phyloP scores from a whole-genome alignment of 2,888 invertebrate genomes.

The Nephrotoma flavescens region DNA sequence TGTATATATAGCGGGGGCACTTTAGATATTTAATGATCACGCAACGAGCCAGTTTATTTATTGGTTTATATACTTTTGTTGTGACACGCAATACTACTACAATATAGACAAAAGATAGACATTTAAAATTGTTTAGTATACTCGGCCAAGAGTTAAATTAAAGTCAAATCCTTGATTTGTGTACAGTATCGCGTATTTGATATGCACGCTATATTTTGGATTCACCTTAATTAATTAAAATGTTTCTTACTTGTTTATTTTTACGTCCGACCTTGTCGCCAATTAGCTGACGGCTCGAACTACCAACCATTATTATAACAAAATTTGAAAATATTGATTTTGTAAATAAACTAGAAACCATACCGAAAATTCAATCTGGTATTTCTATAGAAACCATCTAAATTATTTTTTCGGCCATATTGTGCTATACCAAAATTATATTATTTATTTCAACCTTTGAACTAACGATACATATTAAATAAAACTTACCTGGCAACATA shows the following conservation, averaged over 20 bases:
- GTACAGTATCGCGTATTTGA: not conserved
- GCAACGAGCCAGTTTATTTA: not conserved
- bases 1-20: not conserved
- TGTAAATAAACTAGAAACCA: not conserved
- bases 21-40: not conserved
- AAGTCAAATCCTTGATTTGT: not conserved
- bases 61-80: not conserved
- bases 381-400: not conserved
- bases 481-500: not conserved
- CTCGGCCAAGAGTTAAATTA: not conserved
- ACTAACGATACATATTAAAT: not conserved
- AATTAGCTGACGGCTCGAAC: not conserved
- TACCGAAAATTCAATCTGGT: not conserved
- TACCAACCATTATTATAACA: not conserved
- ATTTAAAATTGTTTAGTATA: not conserved
- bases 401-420: not conserved
- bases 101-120: not conserved
- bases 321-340: not conserved
- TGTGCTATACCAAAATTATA: not conserved
- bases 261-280: not conserved
- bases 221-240: not conserved
- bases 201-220: not conserved
- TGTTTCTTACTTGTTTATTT: not conserved
- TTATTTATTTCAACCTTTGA: not conserved
- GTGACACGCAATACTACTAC: not conserved